Evolutionary conservation across 1,140 invertebrate genomes (phyloP).

Genomic region (Bombus haemorrhoidalis): DNA sequence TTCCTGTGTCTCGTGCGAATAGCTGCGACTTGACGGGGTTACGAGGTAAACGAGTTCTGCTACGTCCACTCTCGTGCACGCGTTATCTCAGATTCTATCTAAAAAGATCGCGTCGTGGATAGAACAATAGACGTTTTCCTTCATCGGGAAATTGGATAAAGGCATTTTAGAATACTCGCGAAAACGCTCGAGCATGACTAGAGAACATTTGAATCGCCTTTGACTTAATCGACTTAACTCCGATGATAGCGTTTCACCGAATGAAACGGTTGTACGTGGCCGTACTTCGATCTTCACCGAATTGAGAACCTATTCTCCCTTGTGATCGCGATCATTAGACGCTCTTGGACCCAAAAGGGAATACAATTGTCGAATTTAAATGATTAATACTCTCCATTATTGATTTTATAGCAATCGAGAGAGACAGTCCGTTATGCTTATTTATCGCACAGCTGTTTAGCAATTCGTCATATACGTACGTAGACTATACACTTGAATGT

Average conservation of each 20-base stretch:
- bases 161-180: slow-evolving; percentile 41
- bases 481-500: no score
- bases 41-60: slow-evolving; percentile 56
- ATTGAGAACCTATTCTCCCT: not conserved
- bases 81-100: slow-evolving; percentile 62
- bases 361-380: no score
- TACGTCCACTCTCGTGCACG: slow-evolving; percentile 11
- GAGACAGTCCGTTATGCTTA: no score
- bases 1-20: slow-evolving; percentile 21
- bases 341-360: not conserved
- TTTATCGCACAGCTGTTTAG: no score
- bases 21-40: slow-evolving; percentile 47
- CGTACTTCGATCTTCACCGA: not conserved
- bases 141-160: slow-evolving; percentile 58
- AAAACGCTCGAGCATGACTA: slow-evolving; percentile 7
- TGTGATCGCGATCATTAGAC: slow-evolving; percentile 15
- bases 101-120: slow-evolving; percentile 59
- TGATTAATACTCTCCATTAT: no score
- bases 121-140: slow-evolving; percentile 31
- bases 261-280: slow-evolving; percentile 24
- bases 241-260: not conserved
- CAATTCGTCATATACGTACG: no score
- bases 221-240: slow-evolving; percentile 39
- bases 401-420: no score
- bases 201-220: slow-evolving; percentile 49